phyloP scores from a whole-genome alignment of 2,888 invertebrate species.

The Pycnomerus fuliginosus region DNA sequence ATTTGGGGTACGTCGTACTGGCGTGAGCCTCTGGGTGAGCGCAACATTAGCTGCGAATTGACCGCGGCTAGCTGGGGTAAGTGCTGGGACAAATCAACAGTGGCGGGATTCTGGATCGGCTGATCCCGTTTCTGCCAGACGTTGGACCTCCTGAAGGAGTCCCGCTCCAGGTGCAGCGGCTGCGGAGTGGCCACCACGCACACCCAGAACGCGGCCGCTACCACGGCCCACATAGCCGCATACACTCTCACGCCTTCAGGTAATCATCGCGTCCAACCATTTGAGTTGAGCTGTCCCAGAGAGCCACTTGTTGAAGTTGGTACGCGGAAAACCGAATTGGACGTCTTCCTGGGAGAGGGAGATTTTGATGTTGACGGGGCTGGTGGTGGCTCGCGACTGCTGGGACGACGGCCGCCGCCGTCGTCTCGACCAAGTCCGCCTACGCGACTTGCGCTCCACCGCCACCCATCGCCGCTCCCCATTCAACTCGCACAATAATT shows the following conservation, averaged over 20 bases:
- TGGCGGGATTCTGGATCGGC: slow-evolving; percentile 17
- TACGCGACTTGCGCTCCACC: slow-evolving; percentile 37
- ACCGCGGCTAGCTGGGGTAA: slow-evolving; percentile 49
- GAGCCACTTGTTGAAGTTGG: slow-evolving; percentile 45
- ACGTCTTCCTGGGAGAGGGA: slow-evolving; percentile 16
- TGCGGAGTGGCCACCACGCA: slow-evolving; percentile 52
- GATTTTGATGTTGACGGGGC: slow-evolving; percentile 31
- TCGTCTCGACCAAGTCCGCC: slow-evolving; percentile 45
- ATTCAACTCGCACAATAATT: slow-evolving; percentile 45
- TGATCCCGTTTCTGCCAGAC: slow-evolving; percentile 7
- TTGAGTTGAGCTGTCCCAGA: slow-evolving; percentile 35
- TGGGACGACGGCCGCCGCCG: slow-evolving; percentile 50
- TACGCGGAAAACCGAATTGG: slow-evolving; percentile 9
- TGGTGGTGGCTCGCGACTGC: slow-evolving; percentile 54
- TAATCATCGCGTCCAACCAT: slow-evolving; percentile 47
- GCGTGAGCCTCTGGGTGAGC: slow-evolving; percentile 72
- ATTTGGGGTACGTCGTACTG: slow-evolving; percentile 86
- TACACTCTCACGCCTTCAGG: slow-evolving; percentile 44
- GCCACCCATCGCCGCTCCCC: slow-evolving; percentile 41
- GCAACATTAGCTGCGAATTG: slow-evolving; percentile 69
- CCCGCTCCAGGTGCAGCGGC: slow-evolving; percentile 49
- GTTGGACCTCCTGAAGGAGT: slow-evolving; percentile 44
- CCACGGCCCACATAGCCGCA: slow-evolving; percentile 50
- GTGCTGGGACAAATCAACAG: slow-evolving; percentile 50
- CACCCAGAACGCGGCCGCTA: slow-evolving; percentile 50